Conservation (phyloP, 1,140 invertebrate genomes). For the Neocloeon triangulifer region DNA sequence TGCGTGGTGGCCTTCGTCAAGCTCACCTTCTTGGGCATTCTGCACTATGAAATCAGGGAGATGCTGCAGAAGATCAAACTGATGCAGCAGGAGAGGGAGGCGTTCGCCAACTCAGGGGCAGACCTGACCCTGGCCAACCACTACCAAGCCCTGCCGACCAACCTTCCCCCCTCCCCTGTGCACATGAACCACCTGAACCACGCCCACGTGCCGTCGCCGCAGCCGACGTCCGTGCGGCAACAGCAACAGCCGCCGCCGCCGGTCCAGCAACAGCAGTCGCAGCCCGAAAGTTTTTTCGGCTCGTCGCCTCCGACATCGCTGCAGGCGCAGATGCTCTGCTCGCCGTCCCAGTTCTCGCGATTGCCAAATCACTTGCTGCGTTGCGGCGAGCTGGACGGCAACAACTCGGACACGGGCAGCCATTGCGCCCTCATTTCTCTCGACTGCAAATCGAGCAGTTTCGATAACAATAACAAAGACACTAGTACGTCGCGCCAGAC, state of each 20-base stretch:
- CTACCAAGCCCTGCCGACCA: not conserved
- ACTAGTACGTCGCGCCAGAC: constrained; percentile 12
- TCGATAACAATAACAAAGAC: constrained; percentile 11
- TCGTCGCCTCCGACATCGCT: not conserved
- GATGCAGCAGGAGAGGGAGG: constrained; percentile 9
- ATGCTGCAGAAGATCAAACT: constrained; percentile 74
- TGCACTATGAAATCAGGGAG: constrained; percentile 60
- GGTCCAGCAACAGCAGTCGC: constrained; percentile 7
- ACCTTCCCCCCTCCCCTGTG: no score
- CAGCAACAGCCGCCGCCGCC: constrained; percentile 17
- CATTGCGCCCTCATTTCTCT: constrained; percentile 32
- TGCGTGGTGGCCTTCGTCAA: constrained; percentile 79
- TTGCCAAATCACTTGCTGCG: constrained; percentile 22
- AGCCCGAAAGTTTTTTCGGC: not conserved
- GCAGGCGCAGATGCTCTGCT: constrained; percentile 15
- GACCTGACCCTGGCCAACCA: not conserved
- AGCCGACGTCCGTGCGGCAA: no score
- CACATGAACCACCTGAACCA: not conserved
- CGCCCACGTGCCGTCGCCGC: not conserved
- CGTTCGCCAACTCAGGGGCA: not conserved
- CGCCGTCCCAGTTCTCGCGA: constrained; percentile 15
- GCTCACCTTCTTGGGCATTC: constrained; percentile 68
- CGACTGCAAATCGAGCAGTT: constrained; percentile 36
- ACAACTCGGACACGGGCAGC: constrained; percentile 37
- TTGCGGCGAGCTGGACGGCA: constrained; percentile 23